These are phyloP conservation scores for Apteryx owenii DNA, from an alignment of 2,113 vertebrate species.

Conservation along the genomic window DNA sequence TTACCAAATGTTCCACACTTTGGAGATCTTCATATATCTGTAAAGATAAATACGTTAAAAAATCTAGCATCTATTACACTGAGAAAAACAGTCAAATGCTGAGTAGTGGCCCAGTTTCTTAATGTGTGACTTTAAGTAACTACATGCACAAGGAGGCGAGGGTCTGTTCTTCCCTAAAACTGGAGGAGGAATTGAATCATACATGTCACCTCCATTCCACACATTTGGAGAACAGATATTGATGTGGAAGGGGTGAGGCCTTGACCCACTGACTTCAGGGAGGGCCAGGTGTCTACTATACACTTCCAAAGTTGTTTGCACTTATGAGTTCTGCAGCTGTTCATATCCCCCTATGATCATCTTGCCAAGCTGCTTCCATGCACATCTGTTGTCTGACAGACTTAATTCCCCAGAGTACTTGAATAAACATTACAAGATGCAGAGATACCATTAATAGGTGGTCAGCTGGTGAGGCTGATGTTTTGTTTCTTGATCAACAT, in stretches of 20 bases:
- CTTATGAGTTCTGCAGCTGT: conserved; percentile 42
- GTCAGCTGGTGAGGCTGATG: not conserved
- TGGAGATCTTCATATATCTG: not conserved
- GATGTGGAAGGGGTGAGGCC: not conserved
- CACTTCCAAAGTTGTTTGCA: not conserved
- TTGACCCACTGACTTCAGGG: not conserved
- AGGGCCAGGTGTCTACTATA: not conserved
- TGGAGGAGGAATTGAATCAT: not conserved
- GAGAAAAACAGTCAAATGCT: not conserved
- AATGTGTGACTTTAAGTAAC: not conserved
- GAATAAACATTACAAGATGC: not conserved
- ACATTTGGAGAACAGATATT: not conserved
- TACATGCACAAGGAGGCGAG: not conserved
- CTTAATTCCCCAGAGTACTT: not conserved
- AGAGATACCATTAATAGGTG: not conserved
- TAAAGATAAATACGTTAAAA: not conserved
- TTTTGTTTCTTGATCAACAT: conserved; percentile 1
- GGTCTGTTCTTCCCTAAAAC: not conserved
- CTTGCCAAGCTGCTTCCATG: not conserved
- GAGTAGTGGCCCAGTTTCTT: not conserved
- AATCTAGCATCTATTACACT: not conserved
- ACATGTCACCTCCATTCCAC: not conserved
- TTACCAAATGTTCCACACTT: not conserved
- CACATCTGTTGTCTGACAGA: not conserved
- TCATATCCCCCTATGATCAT: not conserved